These are phyloP conservation scores for Heliothis virescens DNA, from an alignment of 1,140 invertebrate species.

Conservation along the genomic window DNA sequence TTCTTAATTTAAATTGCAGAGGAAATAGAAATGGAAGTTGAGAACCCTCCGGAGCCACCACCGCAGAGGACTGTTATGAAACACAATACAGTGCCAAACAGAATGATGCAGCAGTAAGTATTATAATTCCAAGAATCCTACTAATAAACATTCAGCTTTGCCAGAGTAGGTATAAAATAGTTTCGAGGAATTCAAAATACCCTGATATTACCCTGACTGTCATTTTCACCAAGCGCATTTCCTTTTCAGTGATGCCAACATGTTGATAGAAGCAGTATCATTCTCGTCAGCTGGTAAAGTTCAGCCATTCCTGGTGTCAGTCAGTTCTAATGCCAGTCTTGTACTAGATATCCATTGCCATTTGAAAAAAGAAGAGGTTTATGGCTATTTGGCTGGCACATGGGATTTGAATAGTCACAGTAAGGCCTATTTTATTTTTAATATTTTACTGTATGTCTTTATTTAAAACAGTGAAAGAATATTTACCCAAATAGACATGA, in stretches of 20 bases:
- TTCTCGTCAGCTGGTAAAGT: slow-evolving; percentile 95
- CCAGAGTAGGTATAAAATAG: no score
- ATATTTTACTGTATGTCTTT: background rate
- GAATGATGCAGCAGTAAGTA: slow-evolving; percentile 90
- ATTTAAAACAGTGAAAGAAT: no score
- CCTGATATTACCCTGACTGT: no score
- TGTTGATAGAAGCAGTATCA: slow-evolving; percentile 94
- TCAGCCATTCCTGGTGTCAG: slow-evolving; percentile 96
- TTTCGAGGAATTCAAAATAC: no score
- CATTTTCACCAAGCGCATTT: slow-evolving; percentile 50
- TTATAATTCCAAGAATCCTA: background rate
- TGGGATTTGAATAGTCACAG: slow-evolving; percentile 98
- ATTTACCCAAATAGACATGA: background rate
- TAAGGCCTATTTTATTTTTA: slow-evolving; percentile 87
- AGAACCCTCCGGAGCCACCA: slow-evolving; percentile 84
- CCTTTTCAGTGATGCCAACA: slow-evolving; percentile 92
- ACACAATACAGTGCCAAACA: slow-evolving; percentile 90
- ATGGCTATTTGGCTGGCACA: slow-evolving; percentile 96
- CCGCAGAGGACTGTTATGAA: slow-evolving; percentile 89
- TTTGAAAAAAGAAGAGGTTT: slow-evolving; percentile 95
- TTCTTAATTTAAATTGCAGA: slow-evolving; percentile 61
- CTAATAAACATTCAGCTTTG: no score
- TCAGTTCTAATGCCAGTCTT: slow-evolving; percentile 95
- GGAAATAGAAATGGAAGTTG: slow-evolving; percentile 87
- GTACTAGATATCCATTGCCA: slow-evolving; percentile 98